These are phyloP conservation scores for Drosophila kuntzei DNA, from an alignment of 2,888 invertebrate genomes.

Conservation along the genomic window DNA sequence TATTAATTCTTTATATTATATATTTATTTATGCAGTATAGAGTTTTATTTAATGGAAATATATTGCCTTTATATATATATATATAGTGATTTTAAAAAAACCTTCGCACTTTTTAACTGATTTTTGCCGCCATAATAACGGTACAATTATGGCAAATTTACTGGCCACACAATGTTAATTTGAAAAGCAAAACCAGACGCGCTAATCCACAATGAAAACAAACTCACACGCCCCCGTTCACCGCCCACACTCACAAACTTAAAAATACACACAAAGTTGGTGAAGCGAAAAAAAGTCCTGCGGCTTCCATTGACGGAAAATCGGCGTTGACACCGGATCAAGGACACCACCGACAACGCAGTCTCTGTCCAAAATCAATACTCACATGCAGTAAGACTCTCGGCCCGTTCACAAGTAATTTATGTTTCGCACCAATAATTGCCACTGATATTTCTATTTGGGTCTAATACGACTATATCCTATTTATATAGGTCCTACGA, in stretches of 20 bases:
- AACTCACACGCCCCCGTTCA: conserved; percentile 29
- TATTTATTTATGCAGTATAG: not conserved
- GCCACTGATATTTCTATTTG: conserved; percentile 12
- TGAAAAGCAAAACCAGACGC: conserved; percentile 34
- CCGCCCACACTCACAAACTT: conserved; percentile 18
- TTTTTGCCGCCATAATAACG: conserved; percentile 2
- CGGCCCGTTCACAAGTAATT: conserved; percentile 20
- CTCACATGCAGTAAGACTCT: conserved; percentile 54
- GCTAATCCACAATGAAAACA: conserved; percentile 54
- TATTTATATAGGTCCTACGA: conserved; percentile 31
- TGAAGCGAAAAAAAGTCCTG: conserved; percentile 35
- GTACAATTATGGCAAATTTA: conserved; percentile 7
- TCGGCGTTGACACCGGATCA: conserved; percentile 72
- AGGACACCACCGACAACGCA: conserved; percentile 54
- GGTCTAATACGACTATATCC: conserved; percentile 8
- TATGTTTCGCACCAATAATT: conserved; percentile 17
- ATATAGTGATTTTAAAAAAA: too few relatives aligned
- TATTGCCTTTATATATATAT: not conserved
- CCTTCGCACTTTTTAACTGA: not conserved
- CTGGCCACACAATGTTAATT: conserved; percentile 32
- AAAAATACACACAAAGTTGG: conserved; percentile 43
- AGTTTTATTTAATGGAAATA: not conserved
- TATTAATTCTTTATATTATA: not conserved
- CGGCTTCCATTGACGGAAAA: conserved; percentile 66
- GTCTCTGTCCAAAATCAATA: conserved; percentile 72